phyloP scores from a whole-genome alignment of 2,888 invertebrate genomes.

The Lasius platythorax region DNA sequence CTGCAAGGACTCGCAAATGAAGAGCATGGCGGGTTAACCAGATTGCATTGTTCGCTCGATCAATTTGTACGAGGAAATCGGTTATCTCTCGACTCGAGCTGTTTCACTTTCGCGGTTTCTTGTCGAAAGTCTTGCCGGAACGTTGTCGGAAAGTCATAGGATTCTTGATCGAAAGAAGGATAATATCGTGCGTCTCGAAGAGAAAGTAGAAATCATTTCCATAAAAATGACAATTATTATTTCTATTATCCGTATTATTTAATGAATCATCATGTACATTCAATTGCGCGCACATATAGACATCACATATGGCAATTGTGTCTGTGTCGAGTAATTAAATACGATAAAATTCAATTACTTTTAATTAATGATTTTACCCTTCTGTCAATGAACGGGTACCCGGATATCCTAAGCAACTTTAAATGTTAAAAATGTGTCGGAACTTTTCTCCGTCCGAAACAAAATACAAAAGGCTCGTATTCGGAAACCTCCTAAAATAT shows the following conservation, averaged over 20 bases:
- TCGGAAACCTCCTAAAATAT: too few relatives aligned
- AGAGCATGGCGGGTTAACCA: conserved; percentile 44
- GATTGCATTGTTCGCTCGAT: conserved; percentile 44
- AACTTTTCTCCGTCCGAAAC: too few relatives aligned
- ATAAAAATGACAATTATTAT: not conserved
- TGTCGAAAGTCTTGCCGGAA: not conserved
- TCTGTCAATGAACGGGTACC: too few relatives aligned
- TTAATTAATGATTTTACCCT: not conserved
- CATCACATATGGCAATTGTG: not conserved
- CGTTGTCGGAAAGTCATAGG: not conserved
- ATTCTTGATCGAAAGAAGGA: not conserved
- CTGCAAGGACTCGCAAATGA: conserved; percentile 50
- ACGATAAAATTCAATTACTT: not conserved
- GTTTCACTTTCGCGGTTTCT: conserved; percentile 7
- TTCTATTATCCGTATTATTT: not conserved
- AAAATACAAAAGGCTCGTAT: too few relatives aligned
- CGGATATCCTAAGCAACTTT: too few relatives aligned
- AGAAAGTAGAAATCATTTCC: not conserved
- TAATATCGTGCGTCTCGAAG: not conserved
- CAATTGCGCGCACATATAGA: not conserved
- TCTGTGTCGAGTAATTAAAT: not conserved
- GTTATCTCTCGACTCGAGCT: not conserved
- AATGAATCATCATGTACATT: not conserved
- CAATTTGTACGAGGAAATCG: conserved; percentile 24
- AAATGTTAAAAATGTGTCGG: too few relatives aligned